Conservation (phyloP, 64 coral and sea anemone species). For the Pocillopora damicornis region DNA sequence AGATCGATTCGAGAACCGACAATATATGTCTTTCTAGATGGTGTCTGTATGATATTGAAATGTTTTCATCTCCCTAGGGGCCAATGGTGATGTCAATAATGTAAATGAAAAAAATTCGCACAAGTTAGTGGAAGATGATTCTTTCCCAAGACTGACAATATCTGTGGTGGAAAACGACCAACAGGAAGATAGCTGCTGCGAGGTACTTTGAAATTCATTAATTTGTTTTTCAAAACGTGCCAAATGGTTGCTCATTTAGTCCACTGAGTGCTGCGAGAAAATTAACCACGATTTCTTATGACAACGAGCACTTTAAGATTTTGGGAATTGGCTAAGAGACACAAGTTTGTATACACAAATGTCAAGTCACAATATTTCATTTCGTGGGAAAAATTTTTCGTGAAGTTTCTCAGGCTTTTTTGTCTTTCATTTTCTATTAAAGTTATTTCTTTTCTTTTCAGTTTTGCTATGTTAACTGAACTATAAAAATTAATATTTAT, state of each 20-base stretch:
- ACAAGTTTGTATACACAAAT: neutral
- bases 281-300: neutral
- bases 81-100: constrained; percentile 29
- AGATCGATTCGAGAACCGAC: neutral
- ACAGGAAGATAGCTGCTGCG: constrained; percentile 81
- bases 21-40: too few species aligned
- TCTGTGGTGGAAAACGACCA: constrained; percentile 3
- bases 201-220: constrained; percentile 56
- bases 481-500: neutral
- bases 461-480: neutral
- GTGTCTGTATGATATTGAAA: too few species aligned
- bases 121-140: constrained; percentile 19
- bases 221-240: neutral
- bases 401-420: neutral
- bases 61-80: neutral
- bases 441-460: neutral
- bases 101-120: neutral
- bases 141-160: constrained; percentile 7
- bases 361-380: neutral
- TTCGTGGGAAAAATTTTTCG: neutral
- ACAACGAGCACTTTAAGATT: neutral
- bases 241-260: neutral
- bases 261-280: neutral
- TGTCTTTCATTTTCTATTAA: neutral
- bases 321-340: neutral